Conservation (phyloP, 2,797 vertebrate species). For the Crocidura indochinensis region DNA sequence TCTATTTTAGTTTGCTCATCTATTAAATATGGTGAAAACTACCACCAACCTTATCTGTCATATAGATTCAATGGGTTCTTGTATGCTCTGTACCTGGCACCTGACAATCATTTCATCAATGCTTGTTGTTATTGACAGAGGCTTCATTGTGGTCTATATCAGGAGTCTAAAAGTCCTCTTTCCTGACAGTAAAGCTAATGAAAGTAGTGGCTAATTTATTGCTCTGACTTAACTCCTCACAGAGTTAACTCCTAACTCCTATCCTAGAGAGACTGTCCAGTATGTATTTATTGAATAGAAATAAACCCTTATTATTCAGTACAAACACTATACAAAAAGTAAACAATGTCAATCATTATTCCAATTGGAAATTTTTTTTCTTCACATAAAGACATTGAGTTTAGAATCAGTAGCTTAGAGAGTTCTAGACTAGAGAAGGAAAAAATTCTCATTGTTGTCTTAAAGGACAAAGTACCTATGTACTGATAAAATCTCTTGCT, state of each 20-base stretch:
- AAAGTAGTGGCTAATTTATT: conserved; percentile 45
- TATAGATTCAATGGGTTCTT: conserved; percentile 3
- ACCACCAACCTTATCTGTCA: not conserved
- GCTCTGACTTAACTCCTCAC: not conserved
- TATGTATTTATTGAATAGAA: conserved; percentile 35
- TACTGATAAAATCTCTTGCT: not conserved
- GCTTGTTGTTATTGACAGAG: not conserved
- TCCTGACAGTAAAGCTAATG: conserved; percentile 34
- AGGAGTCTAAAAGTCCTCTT: not conserved
- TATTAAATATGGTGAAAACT: not conserved
- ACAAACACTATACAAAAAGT: not conserved
- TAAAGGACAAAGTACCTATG: conserved; percentile 35
- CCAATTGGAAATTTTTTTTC: not conserved
- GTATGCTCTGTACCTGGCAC: conserved; percentile 20
- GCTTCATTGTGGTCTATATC: not conserved
- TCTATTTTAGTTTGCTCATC: not conserved
- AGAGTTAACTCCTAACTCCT: not conserved
- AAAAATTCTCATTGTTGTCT: not conserved
- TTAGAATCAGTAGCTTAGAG: not conserved
- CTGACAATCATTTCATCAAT: conserved; percentile 19
- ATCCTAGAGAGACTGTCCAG: not conserved
- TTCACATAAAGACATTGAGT: not conserved
- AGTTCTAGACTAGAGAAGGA: conserved; percentile 3
- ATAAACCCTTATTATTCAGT: not conserved
- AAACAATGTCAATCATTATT: conserved; percentile 31